These are phyloP conservation scores for Gulo gulo DNA, from an alignment of 2,113 vertebrate genomes.

Conservation along the genomic window DNA sequence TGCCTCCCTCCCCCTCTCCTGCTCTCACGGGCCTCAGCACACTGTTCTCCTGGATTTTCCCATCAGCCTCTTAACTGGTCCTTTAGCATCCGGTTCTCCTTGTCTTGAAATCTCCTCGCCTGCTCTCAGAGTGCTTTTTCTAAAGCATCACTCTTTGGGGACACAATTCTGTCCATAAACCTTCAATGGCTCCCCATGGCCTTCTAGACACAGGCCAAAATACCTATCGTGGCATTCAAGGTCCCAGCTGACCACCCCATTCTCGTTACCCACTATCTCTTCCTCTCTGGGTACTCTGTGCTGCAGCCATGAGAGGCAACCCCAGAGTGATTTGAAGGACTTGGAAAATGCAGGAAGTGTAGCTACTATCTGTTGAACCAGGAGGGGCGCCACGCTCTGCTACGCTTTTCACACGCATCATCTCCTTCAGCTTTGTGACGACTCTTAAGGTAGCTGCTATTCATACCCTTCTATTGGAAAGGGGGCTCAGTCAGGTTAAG, in stretches of 20 bases:
- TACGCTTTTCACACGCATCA: not conserved
- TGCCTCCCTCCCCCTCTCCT: not conserved
- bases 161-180: not conserved
- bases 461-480: not conserved
- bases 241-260: not conserved
- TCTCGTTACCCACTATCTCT: not conserved
- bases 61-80: not conserved
- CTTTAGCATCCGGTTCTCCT: not conserved
- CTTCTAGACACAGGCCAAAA: not conserved
- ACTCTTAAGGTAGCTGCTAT: not conserved
- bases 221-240: not conserved
- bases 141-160: not conserved
- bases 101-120: not conserved
- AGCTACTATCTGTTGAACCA: not conserved
- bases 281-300: not conserved
- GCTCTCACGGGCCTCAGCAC: not conserved
- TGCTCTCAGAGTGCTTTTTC: not conserved
- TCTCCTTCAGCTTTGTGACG: not conserved
- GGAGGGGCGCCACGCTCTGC: not conserved
- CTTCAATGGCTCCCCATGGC: not conserved
- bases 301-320: not conserved
- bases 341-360: not conserved
- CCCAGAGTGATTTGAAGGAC: not conserved
- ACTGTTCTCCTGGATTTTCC: not conserved
- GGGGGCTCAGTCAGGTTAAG: not conserved